Evolutionary conservation across 2,888 invertebrate genomes (phyloP).

Genomic region (Poecilobothrus nobilitatus): DNA sequence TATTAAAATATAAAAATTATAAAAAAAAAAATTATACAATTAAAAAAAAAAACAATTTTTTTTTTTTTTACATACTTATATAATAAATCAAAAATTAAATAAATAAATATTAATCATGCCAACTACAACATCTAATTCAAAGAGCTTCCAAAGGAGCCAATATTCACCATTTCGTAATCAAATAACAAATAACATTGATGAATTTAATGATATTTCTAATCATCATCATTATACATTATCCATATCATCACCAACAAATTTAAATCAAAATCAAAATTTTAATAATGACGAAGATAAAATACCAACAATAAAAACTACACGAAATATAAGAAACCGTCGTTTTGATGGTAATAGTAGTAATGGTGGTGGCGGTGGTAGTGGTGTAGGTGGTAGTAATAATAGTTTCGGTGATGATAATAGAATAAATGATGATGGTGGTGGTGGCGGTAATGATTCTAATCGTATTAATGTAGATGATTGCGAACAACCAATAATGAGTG

Average conservation of each 20-base stretch:
- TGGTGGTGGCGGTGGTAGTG: too few species aligned
- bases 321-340: neutral
- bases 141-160: constrained; percentile 20
- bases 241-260: too few species aligned
- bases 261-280: neutral
- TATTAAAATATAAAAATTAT: neutral
- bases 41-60: neutral
- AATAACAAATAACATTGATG: neutral
- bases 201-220: neutral
- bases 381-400: neutral
- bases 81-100: neutral
- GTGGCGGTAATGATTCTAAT: neutral
- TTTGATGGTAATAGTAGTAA: neutral
- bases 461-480: constrained; percentile 7
- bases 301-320: neutral
- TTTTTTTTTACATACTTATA: too few species aligned
- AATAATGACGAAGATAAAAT: neutral
- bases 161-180: constrained; percentile 12
- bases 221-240: too few species aligned
- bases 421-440: neutral
- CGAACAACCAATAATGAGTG: neutral
- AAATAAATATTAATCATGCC: constrained; percentile 14
- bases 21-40: neutral
- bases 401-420: neutral
- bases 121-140: constrained; percentile 18